Conservation (phyloP, 2,797 vertebrate genomes). For the Aeoliscus strigatus region DNA sequence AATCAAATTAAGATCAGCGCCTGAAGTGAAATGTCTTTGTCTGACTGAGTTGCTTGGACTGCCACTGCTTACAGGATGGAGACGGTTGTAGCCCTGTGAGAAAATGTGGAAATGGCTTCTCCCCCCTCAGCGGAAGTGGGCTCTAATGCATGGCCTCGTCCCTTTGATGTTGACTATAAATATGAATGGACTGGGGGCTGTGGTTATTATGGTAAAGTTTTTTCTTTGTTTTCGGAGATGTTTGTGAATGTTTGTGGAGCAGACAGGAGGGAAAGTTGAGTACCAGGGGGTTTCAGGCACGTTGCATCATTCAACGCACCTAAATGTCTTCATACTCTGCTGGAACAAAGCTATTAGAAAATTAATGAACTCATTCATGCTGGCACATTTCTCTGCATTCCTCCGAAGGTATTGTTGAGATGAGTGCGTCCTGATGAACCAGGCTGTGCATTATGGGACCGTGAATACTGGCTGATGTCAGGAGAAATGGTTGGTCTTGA, state of each 20-base stretch:
- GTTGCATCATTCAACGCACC: conserved; percentile 10
- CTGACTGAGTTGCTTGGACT: conserved; percentile 45
- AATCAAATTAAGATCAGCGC: conserved; percentile 65
- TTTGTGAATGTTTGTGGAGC: conserved; percentile 48
- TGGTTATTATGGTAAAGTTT: conserved; percentile 54
- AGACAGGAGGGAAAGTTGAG: conserved; percentile 27
- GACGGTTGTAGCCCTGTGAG: conserved; percentile 36
- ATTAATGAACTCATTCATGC: conserved; percentile 30
- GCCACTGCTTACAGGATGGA: conserved; percentile 48
- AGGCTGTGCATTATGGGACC: conserved; percentile 42
- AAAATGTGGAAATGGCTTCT: conserved; percentile 57
- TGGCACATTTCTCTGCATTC: conserved; percentile 13
- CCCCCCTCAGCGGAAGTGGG: conserved; percentile 57
- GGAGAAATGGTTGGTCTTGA: conserved; percentile 49
- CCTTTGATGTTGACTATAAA: conserved; percentile 69
- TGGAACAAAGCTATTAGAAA: conserved; percentile 31
- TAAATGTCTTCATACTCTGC: conserved; percentile 24
- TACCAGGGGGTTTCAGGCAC: conserved; percentile 17
- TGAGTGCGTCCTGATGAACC: conserved; percentile 29
- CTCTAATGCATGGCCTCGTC: conserved; percentile 53
- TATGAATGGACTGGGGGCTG: conserved; percentile 57
- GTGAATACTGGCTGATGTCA: conserved; percentile 28
- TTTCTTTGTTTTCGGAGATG: conserved; percentile 36
- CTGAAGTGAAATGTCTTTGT: conserved; percentile 62
- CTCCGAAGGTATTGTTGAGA: conserved; percentile 20